A percentile compares a stretch with the other conserved stretches of the same genome.
These are phyloP conservation scores for Wasmannia auropunctata DNA, from an alignment of 1,140 invertebrate species.

Conservation along the genomic window DNA sequence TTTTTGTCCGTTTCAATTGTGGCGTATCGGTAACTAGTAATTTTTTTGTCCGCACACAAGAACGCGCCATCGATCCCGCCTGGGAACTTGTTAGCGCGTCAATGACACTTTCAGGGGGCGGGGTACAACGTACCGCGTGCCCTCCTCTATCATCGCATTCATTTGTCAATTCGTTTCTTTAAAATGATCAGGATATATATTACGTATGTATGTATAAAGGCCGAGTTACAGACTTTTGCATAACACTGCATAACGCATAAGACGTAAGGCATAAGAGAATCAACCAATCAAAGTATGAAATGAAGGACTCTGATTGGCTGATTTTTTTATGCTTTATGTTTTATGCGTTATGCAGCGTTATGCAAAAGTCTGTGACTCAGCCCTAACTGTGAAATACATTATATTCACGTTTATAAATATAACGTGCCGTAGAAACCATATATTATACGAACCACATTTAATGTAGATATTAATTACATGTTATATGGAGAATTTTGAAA, in stretches of 20 bases:
- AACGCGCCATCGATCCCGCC: constrained; percentile 59
- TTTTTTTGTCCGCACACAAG: constrained; percentile 58
- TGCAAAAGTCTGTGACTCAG: too few relatives aligned
- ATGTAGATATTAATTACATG: not conserved
- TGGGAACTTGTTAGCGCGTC: constrained; percentile 63
- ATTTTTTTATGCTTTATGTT: too few relatives aligned
- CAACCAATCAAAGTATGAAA: too few relatives aligned
- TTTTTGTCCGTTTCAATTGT: constrained; percentile 53
- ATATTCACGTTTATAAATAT: not conserved
- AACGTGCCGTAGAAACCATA: not conserved
- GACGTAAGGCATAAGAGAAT: too few relatives aligned
- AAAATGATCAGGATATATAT: not conserved
- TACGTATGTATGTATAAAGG: not conserved
- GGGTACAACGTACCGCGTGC: constrained; percentile 10
- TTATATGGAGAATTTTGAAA: not conserved
- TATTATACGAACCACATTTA: not conserved
- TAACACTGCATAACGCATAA: too few relatives aligned
- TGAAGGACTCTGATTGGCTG: too few relatives aligned
- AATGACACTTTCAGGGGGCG: constrained; percentile 34
- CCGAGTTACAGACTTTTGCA: too few relatives aligned
- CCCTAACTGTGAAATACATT: constrained; percentile 13
- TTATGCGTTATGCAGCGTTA: too few relatives aligned
- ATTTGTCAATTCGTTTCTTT: not conserved
- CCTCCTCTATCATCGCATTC: not conserved
- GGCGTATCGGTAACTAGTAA: constrained; percentile 41